These are phyloP conservation scores for Brachypteracias leptosomus DNA, from an alignment of 2,113 vertebrate species.

Conservation along the genomic window DNA sequence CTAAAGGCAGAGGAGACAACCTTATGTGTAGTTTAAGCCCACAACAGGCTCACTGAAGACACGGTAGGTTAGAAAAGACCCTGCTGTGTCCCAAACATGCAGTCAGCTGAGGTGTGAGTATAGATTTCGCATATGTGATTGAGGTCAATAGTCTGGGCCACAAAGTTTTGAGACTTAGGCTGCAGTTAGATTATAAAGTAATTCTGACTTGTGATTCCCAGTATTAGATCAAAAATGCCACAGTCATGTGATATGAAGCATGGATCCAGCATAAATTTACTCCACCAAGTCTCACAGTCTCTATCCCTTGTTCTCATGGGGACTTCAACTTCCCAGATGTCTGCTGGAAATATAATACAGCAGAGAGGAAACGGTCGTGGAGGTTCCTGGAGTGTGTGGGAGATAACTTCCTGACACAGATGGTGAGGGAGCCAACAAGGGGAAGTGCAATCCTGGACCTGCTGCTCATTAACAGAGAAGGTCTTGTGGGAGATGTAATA, in stretches of 20 bases:
- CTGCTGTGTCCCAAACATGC: accelerated
- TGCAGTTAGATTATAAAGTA: not conserved
- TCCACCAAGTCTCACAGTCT: too few species aligned
- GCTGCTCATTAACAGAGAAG: too few species aligned
- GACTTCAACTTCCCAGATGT: too few species aligned
- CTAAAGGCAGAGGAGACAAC: not conserved
- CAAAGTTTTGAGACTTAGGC: not conserved
- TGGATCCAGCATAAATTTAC: not conserved
- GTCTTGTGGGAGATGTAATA: too few species aligned
- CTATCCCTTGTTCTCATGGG: too few species aligned
- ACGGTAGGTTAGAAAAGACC: not conserved
- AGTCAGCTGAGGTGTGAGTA: not conserved
- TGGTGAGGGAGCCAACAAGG: too few species aligned
- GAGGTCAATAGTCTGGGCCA: not conserved
- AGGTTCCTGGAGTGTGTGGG: too few species aligned
- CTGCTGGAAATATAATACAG: too few species aligned
- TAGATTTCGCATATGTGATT: not conserved
- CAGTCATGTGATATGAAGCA: not conserved
- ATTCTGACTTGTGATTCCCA: not conserved
- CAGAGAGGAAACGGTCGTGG: too few species aligned
- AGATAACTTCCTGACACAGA: too few species aligned
- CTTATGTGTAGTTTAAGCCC: not conserved
- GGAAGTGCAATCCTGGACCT: too few species aligned
- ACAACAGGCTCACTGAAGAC: not conserved
- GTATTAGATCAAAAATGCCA: not conserved